Conservation (phyloP, 2,888 invertebrate genomes). For the Metacarcinus magister region DNA sequence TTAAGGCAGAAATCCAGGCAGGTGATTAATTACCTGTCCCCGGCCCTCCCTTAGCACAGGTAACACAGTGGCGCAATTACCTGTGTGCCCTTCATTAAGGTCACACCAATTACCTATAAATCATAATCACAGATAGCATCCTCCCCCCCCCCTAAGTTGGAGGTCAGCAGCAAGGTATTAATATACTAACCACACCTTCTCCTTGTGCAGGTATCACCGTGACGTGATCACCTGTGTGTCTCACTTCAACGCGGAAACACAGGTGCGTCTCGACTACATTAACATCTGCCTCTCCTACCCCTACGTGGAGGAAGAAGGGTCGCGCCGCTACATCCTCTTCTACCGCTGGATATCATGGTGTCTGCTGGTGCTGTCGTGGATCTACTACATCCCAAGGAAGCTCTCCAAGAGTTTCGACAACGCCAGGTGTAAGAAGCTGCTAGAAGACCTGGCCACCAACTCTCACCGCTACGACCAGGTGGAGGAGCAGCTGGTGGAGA, state of each 20-base stretch:
- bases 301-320: slow-evolving; percentile 70
- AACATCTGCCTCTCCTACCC: slow-evolving; percentile 82
- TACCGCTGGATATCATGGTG: slow-evolving; percentile 82
- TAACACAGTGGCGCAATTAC: background rate
- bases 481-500: slow-evolving; percentile 78
- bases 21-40: background rate
- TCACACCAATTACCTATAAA: background rate
- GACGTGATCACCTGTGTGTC: slow-evolving; percentile 82
- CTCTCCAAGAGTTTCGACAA: slow-evolving; percentile 81
- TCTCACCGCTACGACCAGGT: slow-evolving; percentile 75
- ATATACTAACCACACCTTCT: background rate
- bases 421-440: slow-evolving; percentile 80
- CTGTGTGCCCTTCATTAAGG: background rate
- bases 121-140: background rate
- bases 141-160: background rate
- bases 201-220: slow-evolving; percentile 79
- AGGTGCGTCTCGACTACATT: slow-evolving; percentile 82
- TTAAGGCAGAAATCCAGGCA: background rate
- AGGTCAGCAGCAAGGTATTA: background rate
- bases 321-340: slow-evolving; percentile 78
- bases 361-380: slow-evolving; percentile 73
- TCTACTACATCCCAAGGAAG: slow-evolving; percentile 82
- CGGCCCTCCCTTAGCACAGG: background rate
- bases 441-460: slow-evolving; percentile 79
- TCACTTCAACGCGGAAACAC: slow-evolving; percentile 82